A percentile compares a stretch with the other conserved stretches of the same genome.
These are phyloP conservation scores for Aricia artaxerxes DNA, from an alignment of 2,888 invertebrate genomes.

Conservation along the genomic window DNA sequence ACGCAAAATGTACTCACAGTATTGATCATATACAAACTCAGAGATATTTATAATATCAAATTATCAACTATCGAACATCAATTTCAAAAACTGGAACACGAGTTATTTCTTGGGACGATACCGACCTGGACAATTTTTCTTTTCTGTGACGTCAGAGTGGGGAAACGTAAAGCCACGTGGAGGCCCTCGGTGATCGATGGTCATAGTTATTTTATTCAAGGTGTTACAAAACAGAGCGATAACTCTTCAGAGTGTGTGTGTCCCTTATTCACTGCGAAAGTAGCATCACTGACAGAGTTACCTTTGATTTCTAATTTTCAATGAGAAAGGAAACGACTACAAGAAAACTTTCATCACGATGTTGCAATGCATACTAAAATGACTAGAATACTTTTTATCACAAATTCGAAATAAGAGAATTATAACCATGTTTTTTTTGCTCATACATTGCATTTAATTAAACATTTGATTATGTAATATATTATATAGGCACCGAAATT, in stretches of 20 bases:
- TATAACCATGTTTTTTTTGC: not conserved
- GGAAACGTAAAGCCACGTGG: too few relatives aligned
- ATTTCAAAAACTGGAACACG: not conserved
- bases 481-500: not conserved
- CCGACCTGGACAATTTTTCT: not conserved
- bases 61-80: not conserved
- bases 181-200: too few relatives aligned
- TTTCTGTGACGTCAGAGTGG: not conserved
- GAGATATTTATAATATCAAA: not conserved
- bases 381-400: constrained; percentile 26
- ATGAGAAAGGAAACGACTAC: too few relatives aligned
- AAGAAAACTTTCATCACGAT: not conserved
- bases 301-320: too few relatives aligned
- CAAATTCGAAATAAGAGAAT: not conserved
- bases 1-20: constrained; percentile 14
- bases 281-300: too few relatives aligned
- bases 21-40: constrained; percentile 7
- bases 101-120: not conserved
- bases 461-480: not conserved
- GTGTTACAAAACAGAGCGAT: too few relatives aligned
- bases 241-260: too few relatives aligned
- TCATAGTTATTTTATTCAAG: too few relatives aligned
- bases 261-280: too few relatives aligned
- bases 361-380: not conserved
- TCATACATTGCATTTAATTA: not conserved